Evolutionary conservation across 2,113 vertebrate genomes (phyloP), one percentile per base, ranked within the genome.

Genomic region (Murina feae): DNA sequence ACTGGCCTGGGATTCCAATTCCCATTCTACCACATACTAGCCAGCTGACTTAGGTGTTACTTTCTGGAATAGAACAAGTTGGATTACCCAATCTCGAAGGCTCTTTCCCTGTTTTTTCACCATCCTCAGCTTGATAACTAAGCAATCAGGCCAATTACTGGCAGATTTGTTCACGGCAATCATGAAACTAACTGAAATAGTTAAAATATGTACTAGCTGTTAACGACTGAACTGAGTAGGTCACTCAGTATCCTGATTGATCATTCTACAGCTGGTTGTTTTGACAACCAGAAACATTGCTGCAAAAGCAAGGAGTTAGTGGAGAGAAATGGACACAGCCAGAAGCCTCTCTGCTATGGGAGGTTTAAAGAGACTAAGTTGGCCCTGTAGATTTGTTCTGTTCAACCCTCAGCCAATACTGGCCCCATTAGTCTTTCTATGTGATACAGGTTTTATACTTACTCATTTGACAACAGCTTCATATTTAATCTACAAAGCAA

Each of bases 401-500:
- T 94, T 39, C 60, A 80, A 51, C n/a, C 49, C 49, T 95, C 20
- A 9, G 55, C 90, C 39, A 11, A 83, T 35, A 86, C 18, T 91
- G 80, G 83, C n/a, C 37, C 55, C 65, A 60, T 90, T 94, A 66
- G 90, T 87, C 83, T 96, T 94, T 94, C 89, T 84, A 21, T 89
- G 30, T 93, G 89, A 84, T 72, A 76, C 4, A 9, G 28, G 68
- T 95, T 96, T 92, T 89, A 71, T 65, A 39, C 66, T 94, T 93
- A 72, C 53, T 91, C 79, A 82, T 91, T 96, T 96, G 91, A 79
- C 30, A 58, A 87, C 23, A 93, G 63, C 44, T 90, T 90, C 96
- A 49, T 92, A 79, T 93, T 93, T 93, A 75, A 94, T 90, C 51
- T 89, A 94, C 82, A 95, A 88, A 93, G 30, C 79, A 97, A 88